phyloP scores from a whole-genome alignment of 2,888 invertebrate genomes.

The Rhingia campestris region DNA sequence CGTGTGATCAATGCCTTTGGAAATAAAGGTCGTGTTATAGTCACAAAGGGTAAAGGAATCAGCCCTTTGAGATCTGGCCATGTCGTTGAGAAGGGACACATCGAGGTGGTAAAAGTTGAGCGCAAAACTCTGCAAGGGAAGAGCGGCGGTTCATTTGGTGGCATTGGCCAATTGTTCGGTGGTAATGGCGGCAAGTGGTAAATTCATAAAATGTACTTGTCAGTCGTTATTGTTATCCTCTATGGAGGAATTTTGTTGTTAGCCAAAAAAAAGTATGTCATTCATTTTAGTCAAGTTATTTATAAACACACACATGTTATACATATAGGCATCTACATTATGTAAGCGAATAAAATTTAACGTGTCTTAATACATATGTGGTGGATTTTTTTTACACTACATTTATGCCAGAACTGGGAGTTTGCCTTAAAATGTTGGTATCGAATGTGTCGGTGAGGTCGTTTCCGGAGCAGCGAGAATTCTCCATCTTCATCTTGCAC shows the following conservation, averaged over 20 bases:
- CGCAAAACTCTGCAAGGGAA: constrained; percentile 1
- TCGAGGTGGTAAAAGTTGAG: constrained; percentile 21
- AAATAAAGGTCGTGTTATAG: constrained; percentile 23
- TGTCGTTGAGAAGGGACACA: constrained; percentile 60
- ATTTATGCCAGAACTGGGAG: too few species aligned
- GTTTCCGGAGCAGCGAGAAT: too few species aligned
- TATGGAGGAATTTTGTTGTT: constrained; percentile 31
- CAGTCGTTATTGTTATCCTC: constrained; percentile 21
- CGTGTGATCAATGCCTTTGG: constrained; percentile 43
- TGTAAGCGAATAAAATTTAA: constrained; percentile 39
- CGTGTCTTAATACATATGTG: not conserved
- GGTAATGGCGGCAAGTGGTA: constrained; percentile 43
- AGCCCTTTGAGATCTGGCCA: constrained; percentile 45
- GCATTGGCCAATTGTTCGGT: not conserved
- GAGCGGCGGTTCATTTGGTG: constrained; percentile 19
- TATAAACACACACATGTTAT: constrained; percentile 55
- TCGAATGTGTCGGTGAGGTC: too few species aligned
- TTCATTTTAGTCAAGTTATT: constrained; percentile 60
- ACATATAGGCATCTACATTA: not conserved
- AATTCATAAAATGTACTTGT: not conserved
- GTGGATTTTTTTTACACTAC: too few species aligned
- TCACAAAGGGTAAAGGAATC: constrained; percentile 8
- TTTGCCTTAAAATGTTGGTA: too few species aligned
- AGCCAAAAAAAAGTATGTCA: constrained; percentile 57
- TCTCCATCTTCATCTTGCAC: too few species aligned